These are phyloP conservation scores for Sebastes baramenuke DNA, from an alignment of 2,797 vertebrate genomes.

Conservation along the genomic window DNA sequence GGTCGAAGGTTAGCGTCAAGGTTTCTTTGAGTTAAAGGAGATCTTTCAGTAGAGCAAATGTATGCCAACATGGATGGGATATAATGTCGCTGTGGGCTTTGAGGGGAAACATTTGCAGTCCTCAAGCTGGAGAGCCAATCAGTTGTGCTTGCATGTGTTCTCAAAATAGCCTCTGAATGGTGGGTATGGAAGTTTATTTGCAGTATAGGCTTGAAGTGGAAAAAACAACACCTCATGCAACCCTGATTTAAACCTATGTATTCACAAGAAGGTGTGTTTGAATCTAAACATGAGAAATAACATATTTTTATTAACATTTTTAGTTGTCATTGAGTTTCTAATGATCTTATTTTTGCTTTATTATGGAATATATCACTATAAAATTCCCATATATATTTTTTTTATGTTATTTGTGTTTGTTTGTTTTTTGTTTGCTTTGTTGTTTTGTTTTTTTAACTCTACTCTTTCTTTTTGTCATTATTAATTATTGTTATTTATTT, in stretches of 20 bases:
- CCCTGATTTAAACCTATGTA: background rate
- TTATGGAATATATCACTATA: background rate
- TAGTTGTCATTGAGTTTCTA: background rate
- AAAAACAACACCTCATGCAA: background rate
- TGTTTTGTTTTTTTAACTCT: too few species aligned
- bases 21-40: background rate
- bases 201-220: conserved; percentile 17
- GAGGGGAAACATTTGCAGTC: conserved; percentile 45
- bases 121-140: conserved; percentile 32
- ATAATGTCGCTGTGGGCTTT: conserved; percentile 28
- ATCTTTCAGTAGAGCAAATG: background rate
- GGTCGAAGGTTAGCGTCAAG: background rate
- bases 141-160: conserved; percentile 44
- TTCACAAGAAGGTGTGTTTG: background rate
- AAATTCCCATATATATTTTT: background rate
- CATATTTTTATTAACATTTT: background rate
- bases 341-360: background rate
- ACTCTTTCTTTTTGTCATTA: too few species aligned
- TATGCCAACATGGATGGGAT: conserved; percentile 1
- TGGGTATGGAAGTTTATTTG: conserved; percentile 59
- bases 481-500: too few species aligned
- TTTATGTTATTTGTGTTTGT: too few species aligned
- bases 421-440: too few species aligned
- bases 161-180: conserved; percentile 66
- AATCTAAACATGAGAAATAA: background rate